Evolutionary conservation across 2,888 invertebrate genomes (phyloP).

Genomic region (Drosophila nr. medialis): DNA sequence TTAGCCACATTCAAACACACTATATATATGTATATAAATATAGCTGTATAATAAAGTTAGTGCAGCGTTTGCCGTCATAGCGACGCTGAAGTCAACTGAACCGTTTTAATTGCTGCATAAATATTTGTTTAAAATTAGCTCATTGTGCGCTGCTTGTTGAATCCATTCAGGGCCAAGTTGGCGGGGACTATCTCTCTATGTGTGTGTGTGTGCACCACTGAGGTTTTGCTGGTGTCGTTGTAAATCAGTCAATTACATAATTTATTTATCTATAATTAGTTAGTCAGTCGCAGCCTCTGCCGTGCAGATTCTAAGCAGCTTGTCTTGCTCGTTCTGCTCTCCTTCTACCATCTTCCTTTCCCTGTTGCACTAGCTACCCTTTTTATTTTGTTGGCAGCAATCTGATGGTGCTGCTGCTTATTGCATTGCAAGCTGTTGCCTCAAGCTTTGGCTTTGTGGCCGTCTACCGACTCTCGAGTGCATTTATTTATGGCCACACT

Average conservation of each 20-base stretch:
- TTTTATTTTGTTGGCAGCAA: background rate
- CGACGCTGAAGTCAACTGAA: constrained; percentile 66
- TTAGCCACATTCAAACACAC: constrained; percentile 11
- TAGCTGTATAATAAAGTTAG: constrained; percentile 43
- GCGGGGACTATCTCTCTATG: background rate
- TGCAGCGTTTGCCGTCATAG: constrained; percentile 32
- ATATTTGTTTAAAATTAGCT: constrained; percentile 78
- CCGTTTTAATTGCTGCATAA: constrained; percentile 79
- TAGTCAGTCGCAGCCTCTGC: constrained; percentile 19
- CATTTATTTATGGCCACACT: constrained; percentile 48
- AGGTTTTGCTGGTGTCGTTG: constrained; percentile 18
- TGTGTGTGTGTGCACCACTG: constrained; percentile 1
- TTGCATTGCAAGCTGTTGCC: constrained; percentile 23
- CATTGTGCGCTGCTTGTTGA: constrained; percentile 60
- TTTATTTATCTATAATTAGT: constrained; percentile 77
- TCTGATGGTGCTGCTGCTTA: constrained; percentile 16
- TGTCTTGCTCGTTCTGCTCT: background rate
- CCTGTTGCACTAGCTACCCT: background rate
- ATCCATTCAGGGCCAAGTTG: constrained; percentile 5
- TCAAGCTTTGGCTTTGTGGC: constrained; percentile 30
- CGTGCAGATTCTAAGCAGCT: constrained; percentile 5
- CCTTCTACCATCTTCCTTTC: background rate
- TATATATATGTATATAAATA: constrained; percentile 22
- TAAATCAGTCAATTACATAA: constrained; percentile 71
- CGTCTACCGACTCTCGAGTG: constrained; percentile 14